Evolutionary conservation across 2,797 vertebrate species (phyloP).

Genomic region (Tragelaphus oryx): DNA sequence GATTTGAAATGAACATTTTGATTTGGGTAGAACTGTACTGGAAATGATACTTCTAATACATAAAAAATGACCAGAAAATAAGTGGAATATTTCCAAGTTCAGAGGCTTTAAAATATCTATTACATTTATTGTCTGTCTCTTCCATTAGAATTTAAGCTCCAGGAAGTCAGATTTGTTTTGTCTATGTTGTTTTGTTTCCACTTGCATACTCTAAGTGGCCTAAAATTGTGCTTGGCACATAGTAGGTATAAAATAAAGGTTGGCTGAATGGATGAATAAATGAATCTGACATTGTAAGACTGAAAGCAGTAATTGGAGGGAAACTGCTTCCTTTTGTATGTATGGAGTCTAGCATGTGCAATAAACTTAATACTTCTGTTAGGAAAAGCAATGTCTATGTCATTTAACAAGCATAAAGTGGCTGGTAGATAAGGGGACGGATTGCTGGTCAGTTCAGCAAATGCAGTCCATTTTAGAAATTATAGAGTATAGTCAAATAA

Average conservation of each 20-base stretch:
- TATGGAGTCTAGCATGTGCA: neutral
- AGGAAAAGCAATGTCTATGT: neutral
- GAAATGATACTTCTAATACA: neutral
- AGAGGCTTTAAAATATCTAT: neutral
- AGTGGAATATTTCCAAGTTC: neutral
- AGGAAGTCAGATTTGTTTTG: neutral
- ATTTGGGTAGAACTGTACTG: neutral
- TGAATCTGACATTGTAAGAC: neutral
- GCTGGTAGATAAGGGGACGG: neutral
- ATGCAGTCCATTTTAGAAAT: conserved; percentile 61
- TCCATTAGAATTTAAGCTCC: neutral
- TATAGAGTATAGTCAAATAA: conserved; percentile 45
- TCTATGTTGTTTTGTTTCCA: neutral
- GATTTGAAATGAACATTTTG: neutral
- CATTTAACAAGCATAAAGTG: neutral
- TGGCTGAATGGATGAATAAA: neutral
- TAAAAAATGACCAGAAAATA: neutral
- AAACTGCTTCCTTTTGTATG: neutral
- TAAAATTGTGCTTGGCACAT: neutral
- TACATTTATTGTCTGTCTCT: neutral
- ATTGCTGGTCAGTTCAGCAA: conserved; percentile 39
- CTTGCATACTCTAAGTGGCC: neutral
- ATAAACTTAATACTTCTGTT: neutral
- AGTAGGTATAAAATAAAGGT: neutral
- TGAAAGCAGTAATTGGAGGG: neutral